Percentiles rank a stretch among this genome's conserved stretches.
These are phyloP conservation scores for Bradypus variegatus DNA, from an alignment of 2,797 vertebrate species.

Conservation along the genomic window DNA sequence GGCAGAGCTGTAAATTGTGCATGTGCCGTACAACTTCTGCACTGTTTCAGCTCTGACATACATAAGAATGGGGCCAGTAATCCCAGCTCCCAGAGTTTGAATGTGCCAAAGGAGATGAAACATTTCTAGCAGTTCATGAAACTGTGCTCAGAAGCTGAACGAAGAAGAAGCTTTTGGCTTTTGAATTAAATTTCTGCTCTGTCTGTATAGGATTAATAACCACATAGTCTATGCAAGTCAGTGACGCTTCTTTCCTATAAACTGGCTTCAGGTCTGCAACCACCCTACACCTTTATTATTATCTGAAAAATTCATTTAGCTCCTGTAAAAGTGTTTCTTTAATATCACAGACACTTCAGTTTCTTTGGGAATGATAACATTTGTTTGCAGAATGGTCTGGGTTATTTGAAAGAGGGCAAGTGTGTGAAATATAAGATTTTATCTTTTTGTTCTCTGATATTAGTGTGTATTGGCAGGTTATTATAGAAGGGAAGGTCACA, in stretches of 20 bases:
- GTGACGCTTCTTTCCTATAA: not conserved
- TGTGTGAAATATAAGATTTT: not conserved
- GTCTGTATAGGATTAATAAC: not conserved
- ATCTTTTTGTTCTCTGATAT: not conserved
- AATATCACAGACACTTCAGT: not conserved
- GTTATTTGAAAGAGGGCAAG: slow-evolving; percentile 8
- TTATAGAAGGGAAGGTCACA: not conserved
- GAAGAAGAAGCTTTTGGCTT: not conserved
- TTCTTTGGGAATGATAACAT: not conserved
- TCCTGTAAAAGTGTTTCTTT: not conserved
- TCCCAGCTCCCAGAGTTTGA: not conserved
- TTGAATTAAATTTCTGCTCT: not conserved
- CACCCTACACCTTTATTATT: not conserved
- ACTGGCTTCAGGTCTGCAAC: not conserved
- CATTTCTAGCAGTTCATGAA: not conserved
- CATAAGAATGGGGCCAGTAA: not conserved
- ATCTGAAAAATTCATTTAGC: not conserved
- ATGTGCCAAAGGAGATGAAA: not conserved
- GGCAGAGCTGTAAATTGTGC: not conserved
- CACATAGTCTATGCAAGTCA: not conserved
- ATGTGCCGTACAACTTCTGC: not conserved
- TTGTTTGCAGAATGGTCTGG: slow-evolving; percentile 4
- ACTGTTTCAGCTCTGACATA: not conserved
- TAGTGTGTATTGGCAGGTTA: not conserved
- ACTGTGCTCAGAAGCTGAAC: not conserved